Evolutionary conservation across 2,797 vertebrate genomes (phyloP), one percentile per base, ranked within the genome.

Genomic region (Myiotriccus ornatus): DNA sequence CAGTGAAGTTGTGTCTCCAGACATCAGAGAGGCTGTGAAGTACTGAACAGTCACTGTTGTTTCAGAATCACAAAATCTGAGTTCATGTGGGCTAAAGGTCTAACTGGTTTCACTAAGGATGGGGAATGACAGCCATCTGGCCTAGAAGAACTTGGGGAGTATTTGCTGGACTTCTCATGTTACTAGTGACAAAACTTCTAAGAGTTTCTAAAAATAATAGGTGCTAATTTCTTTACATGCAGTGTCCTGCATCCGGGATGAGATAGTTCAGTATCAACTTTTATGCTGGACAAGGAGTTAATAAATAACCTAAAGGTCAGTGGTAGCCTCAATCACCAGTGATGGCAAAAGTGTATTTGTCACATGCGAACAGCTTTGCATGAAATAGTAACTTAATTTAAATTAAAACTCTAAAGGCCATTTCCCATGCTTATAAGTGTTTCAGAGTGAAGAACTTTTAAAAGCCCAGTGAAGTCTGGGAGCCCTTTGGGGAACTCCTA

Each of bases 131-230:
- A 87, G 77, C 44, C 67, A 89, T 92, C 70, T 82, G 86, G 44
- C 59, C 11, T 6, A 65, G n/a, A 67, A 86, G 80, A 90, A 70
- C 3, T 3, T 32, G 34, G 67, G 46, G 15, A 73, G 22, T 55
- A 73, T 67, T 95, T 92, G 55, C 39, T 82, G 68, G 88, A 44
- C 79, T 75, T 90, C 87, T 93, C 39, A 8, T 62, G 53, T 87
- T 76, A 62, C 77, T 53, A 52, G 8, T 65, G 77, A 91, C 83
- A 94, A 93, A 93, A 91, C 46, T 90, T 75, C 79, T 50, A 46
- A 84, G 87, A 78, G 69, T 52, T 84, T 86, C 87, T 91, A 85
- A 94, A 94, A 91, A 73, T 91, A 95, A 44, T n/a, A 79, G 28
- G 44, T 91, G 69, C 4, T 73, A 62, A 91, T 88, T 88, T 93